phyloP scores from a whole-genome alignment of 2,888 invertebrate species.

The Dione vanillae region DNA sequence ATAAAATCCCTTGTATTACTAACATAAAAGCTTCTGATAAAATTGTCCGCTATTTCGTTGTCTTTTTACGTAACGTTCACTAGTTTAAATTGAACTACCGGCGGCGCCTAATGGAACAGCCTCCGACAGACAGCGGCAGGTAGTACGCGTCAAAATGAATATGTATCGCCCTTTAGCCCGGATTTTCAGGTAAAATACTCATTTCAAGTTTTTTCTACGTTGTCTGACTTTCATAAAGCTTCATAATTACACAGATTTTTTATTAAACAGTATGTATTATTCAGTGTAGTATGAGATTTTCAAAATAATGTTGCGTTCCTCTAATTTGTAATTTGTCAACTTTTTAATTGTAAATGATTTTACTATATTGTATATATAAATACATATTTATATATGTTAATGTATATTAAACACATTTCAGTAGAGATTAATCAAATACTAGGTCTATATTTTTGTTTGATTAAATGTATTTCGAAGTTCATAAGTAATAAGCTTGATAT shows the following conservation, averaged over 20 bases:
- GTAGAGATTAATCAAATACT: too few relatives aligned
- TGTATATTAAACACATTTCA: too few relatives aligned
- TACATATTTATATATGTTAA: too few relatives aligned
- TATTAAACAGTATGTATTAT: not conserved
- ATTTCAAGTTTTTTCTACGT: slow-evolving; percentile 22
- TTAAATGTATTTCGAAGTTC: too few relatives aligned
- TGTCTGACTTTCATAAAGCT: slow-evolving; percentile 1
- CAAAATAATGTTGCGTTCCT: not conserved
- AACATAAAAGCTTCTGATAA: slow-evolving; percentile 31
- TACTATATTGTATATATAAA: not conserved
- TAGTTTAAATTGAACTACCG: slow-evolving; percentile 40
- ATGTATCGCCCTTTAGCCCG: slow-evolving; percentile 38
- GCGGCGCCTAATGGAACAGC: slow-evolving; percentile 39
- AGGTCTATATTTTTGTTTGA: too few relatives aligned
- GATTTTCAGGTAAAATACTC: slow-evolving; percentile 39
- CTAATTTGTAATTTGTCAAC: too few relatives aligned
- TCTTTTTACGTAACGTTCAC: slow-evolving; percentile 36
- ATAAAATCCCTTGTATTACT: slow-evolving; percentile 24
- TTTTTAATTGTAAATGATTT: too few relatives aligned
- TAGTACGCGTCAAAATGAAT: slow-evolving; percentile 41
- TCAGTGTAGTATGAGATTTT: not conserved
- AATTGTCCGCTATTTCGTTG: slow-evolving; percentile 30
- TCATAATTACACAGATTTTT: slow-evolving; percentile 12
- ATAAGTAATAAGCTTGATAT: too few relatives aligned
- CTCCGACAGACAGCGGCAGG: slow-evolving; percentile 35